Base-by-base conservation (phyloP, 1,140 invertebrate genomes). In the Neuroterus valhalla region DNA sequence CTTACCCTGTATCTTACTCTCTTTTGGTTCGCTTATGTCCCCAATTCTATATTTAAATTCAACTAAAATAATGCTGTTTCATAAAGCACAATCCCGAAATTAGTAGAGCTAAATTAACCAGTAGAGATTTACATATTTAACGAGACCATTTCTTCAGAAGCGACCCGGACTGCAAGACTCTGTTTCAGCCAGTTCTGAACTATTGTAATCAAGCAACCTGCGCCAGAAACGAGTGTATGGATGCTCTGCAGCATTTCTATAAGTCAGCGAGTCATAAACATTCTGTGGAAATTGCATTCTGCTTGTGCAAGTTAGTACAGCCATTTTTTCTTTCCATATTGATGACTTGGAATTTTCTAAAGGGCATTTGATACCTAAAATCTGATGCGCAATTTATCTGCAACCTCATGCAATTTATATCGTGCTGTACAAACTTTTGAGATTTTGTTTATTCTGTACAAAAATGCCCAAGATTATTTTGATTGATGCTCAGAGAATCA, bases 281-380 rank as follows among this genome's bases (percentile, higher is more conserved):
- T 92, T 96, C 94, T 80, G 92, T 96, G 71, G 96, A 97, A 86
- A 95, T 97, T 78, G 96, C 96, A 74, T 97, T 97, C 90, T 97
- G 96, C 88, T 91, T 97, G 55, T 97, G 96, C 96, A 97, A 94
- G 96, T 97, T 90, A 94, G 94, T 93, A 78, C 21, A 23, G 42
- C 43, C 62, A 72, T 19, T 45, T 38, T 23, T 26, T n/a, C n/a
- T n/a, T n/a, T n/a, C n/a, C n/a, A n/a, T n/a, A n/a, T n/a, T n/a
- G n/a, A n/a, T n/a, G n/a, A n/a, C n/a, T n/a, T n/a, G n/a, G n/a
- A n/a, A n/a, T n/a, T n/a, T n/a, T n/a, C n/a, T n/a, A n/a, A n/a
- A n/a, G n/a, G n/a, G n/a, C n/a, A n/a, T n/a, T n/a, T n/a, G n/a
- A n/a, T n/a, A n/a, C n/a, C n/a, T n/a, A n/a, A n/a, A n/a, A n/a